Percentiles rank a stretch among this genome's conserved stretches.
phyloP scores from a whole-genome alignment of 1,140 invertebrate species.

The Drosophila ogumai region DNA sequence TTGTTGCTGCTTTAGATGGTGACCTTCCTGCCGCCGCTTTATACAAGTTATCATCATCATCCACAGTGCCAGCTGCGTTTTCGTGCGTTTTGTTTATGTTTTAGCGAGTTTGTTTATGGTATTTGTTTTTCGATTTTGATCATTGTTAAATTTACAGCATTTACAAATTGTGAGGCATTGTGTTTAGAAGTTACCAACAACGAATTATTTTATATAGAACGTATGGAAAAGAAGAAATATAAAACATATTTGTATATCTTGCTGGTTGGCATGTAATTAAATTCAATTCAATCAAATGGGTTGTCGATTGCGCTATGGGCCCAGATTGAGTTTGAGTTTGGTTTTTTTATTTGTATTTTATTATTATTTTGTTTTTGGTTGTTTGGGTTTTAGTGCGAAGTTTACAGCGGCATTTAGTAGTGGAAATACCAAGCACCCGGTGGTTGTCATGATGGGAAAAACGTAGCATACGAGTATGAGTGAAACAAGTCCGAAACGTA shows the following conservation, averaged over 20 bases:
- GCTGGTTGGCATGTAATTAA: conserved; percentile 44
- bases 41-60: conserved; percentile 80
- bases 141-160: conserved; percentile 72
- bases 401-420: conserved; percentile 79
- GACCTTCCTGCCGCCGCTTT: conserved; percentile 85
- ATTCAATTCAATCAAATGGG: conserved; percentile 57
- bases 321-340: conserved; percentile 59
- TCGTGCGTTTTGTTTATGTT: conserved; percentile 63
- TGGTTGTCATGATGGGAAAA: conserved; percentile 55
- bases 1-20: conserved; percentile 57
- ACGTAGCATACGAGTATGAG: conserved; percentile 39
- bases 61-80: conserved; percentile 74
- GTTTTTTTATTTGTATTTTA: conserved; percentile 11
- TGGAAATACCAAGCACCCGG: conserved; percentile 77
- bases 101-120: conserved; percentile 18
- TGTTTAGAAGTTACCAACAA: conserved; percentile 51
- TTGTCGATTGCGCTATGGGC: conserved; percentile 60
- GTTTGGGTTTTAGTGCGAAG: conserved; percentile 77
- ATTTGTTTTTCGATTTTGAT: conserved; percentile 13
- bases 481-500: conserved; percentile 42
- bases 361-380: conserved; percentile 27
- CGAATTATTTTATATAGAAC: conserved; percentile 30
- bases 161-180: conserved; percentile 55
- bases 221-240: conserved; percentile 74
- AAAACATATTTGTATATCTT: conserved; percentile 63